Base-by-base conservation (phyloP, 92 coral and sea anemone genomes). In the Zoanthus solanderi region DNA sequence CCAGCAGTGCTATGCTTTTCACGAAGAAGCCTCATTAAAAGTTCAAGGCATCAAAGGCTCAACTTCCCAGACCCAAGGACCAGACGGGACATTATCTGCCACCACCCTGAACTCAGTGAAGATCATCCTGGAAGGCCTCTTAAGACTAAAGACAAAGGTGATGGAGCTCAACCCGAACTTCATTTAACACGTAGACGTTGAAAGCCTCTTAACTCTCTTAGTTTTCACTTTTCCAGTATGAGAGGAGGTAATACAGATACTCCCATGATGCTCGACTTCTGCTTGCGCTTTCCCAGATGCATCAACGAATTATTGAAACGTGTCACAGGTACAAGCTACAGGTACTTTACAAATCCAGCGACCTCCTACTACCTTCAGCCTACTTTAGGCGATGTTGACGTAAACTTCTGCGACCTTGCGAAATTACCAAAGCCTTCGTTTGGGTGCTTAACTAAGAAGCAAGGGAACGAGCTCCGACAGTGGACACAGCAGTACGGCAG, bases 21-120 rank as follows among this genome's bases (percentile, higher is more conserved):
- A 84, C 61, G 88, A 91, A 85, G 88, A 91, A 83, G 89, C 89
- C 68, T 73, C 87, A 58, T 67, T 80, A 88, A 83, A 79, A 79
- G 94, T 88, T 72, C 94, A 89, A 56, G 84, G 73, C 53, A 92
- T 79, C 72, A 92, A 88, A 77, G 89, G 83, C 69, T 75, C 92
- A 66, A 72, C 93, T 60, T 75, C 87, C 34, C 78, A 83, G 69
- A 91, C 91, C 31, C 91, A 91, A 83, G 93, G 83, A 72, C 86
- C 90, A 16, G 90, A 87, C 48, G 86, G 85, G 78, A 87, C 86
- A 63, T 72, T 87, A 46, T 87, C 86, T 28, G 68, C 79, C 31
- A 87, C 90, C 63, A 78, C 90, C 16, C 83, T 87, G 9, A 63
- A 63, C 30, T 63, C 69, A 8, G 10, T 63, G 69, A 63, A 63